Evolutionary conservation across 35 echinoderm and acorn worm species (phyloP).

Genomic region (Diadema setosum): DNA sequence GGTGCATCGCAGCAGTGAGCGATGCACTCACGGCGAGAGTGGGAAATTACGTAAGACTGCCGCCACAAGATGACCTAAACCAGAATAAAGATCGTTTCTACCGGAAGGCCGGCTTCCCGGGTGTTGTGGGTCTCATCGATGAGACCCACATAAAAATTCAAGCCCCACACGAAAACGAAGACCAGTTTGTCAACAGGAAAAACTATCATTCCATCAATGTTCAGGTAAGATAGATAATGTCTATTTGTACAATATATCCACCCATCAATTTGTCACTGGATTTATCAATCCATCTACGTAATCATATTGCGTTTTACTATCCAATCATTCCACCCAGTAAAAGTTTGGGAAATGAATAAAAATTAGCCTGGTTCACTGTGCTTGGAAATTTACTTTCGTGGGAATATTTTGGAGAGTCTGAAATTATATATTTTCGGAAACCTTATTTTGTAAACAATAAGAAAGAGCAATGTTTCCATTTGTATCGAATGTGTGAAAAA

Average conservation of each 20-base stretch:
- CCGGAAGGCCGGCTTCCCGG: not conserved
- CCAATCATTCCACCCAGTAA: not conserved
- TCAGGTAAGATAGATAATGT: not conserved
- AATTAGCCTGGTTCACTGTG: too few relatives aligned
- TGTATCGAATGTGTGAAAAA: too few relatives aligned
- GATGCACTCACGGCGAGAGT: too few relatives aligned
- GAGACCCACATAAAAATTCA: not conserved
- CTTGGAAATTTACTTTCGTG: too few relatives aligned
- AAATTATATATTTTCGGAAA: too few relatives aligned
- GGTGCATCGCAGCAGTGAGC: too few relatives aligned
- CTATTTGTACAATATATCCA: not conserved
- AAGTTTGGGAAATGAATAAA: not conserved
- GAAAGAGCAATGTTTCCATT: too few relatives aligned
- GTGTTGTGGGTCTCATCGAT: not conserved
- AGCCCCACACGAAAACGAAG: constrained; percentile 4
- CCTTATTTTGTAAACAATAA: too few relatives aligned
- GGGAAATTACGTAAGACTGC: too few relatives aligned
- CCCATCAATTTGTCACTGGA: not conserved
- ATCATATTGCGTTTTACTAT: not conserved
- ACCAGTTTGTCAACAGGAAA: constrained; percentile 39
- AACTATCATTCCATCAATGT: constrained; percentile 50
- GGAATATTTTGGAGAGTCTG: too few relatives aligned
- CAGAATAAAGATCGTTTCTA: not conserved
- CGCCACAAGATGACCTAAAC: not conserved
- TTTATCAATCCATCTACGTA: not conserved